phyloP scores from a whole-genome alignment of 35 echinoderm and acorn worm genomes.

The Ophiothrix spiculata region DNA sequence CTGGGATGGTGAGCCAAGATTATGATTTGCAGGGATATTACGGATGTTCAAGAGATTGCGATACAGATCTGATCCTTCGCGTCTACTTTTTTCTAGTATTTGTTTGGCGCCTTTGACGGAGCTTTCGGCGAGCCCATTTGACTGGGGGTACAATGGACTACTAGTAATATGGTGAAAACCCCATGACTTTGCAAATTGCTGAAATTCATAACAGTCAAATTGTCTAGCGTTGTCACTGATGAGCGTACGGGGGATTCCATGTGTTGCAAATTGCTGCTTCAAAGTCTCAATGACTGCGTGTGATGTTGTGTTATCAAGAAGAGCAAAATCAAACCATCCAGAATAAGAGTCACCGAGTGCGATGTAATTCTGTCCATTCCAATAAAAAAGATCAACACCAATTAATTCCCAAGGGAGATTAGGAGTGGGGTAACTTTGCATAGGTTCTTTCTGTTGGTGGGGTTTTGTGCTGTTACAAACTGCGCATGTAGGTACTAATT shows the following conservation, averaged over 20 bases:
- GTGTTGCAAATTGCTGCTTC: conserved; percentile 48
- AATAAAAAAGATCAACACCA: conserved; percentile 57
- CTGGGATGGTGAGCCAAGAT: conserved; percentile 44
- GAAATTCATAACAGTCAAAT: conserved; percentile 48
- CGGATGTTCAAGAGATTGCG: conserved; percentile 47
- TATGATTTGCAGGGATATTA: conserved; percentile 38
- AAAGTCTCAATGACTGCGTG: conserved; percentile 22
- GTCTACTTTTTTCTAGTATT: conserved; percentile 47
- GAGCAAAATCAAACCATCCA: conserved; percentile 54
- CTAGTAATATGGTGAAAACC: conserved; percentile 59
- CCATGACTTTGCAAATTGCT: conserved; percentile 56
- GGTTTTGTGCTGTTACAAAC: conserved; percentile 39
- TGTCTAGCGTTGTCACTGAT: conserved; percentile 69
- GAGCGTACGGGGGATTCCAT: conserved; percentile 41
- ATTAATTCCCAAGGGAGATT: conserved; percentile 34
- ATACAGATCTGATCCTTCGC: conserved; percentile 35
- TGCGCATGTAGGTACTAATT: conserved; percentile 13
- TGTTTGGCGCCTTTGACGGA: conserved; percentile 45
- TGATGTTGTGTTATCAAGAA: conserved; percentile 17
- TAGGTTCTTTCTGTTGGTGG: conserved; percentile 52
- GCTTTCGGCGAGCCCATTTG: conserved; percentile 54
- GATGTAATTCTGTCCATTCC: conserved; percentile 44
- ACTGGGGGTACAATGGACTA: conserved; percentile 53
- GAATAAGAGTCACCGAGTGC: conserved; percentile 58
- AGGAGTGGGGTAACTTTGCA: conserved; percentile 31